Evolutionary conservation across 2,113 vertebrate genomes (phyloP).

Genomic region (Actenoides hombroni): DNA sequence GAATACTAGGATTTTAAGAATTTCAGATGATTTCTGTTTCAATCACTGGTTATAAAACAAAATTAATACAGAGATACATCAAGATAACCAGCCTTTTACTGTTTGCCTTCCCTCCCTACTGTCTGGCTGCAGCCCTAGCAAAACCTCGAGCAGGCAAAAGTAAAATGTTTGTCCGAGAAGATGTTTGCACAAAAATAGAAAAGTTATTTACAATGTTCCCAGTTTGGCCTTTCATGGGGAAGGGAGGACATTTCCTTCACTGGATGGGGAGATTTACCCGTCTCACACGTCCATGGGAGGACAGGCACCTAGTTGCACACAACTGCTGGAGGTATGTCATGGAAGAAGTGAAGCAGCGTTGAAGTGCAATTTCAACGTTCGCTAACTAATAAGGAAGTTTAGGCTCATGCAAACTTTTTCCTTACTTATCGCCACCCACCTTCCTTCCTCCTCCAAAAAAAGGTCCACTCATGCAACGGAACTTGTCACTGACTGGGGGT

Average conservation of each 20-base stretch:
- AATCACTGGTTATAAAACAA: neutral
- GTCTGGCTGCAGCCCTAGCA: neutral
- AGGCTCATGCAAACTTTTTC: constrained; percentile 41
- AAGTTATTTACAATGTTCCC: constrained; percentile 53
- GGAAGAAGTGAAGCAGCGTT: neutral
- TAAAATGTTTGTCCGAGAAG: constrained; percentile 30
- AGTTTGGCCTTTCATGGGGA: constrained; percentile 50
- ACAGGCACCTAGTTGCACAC: neutral
- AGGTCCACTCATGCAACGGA: neutral
- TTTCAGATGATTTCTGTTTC: constrained; percentile 11
- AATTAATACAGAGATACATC: constrained; percentile 3
- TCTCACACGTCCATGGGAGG: neutral
- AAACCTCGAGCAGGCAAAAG: neutral
- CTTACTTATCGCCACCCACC: constrained; percentile 11
- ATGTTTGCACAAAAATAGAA: constrained; percentile 18
- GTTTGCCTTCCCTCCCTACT: neutral
- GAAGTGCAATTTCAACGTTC: constrained; percentile 25
- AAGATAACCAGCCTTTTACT: constrained; percentile 2
- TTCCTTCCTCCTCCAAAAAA: constrained; percentile 49
- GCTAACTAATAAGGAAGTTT: constrained; percentile 36
- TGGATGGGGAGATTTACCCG: neutral
- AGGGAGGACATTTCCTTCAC: constrained; percentile 10
- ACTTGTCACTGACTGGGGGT: neutral
- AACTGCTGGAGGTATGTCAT: neutral
- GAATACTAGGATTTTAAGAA: constrained; percentile 30